These are phyloP conservation scores for Hyposoter dolosus DNA, from an alignment of 2,888 invertebrate genomes.

Conservation along the genomic window DNA sequence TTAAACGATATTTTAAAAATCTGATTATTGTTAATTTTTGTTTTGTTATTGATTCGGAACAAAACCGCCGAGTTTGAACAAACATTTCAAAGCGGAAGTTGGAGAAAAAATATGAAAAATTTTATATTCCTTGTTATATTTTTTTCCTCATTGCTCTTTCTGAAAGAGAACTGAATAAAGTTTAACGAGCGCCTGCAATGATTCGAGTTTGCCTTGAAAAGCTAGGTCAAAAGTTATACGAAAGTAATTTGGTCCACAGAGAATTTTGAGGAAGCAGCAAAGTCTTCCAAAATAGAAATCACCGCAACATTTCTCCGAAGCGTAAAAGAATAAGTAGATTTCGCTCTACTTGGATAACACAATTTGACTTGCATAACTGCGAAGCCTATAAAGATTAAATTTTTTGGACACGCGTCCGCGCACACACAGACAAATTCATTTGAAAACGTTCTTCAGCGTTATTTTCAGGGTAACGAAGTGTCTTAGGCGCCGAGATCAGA, in stretches of 20 bases:
- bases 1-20: no score
- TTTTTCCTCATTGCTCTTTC: neutral
- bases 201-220: slow-evolving; percentile 1
- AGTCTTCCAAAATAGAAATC: slow-evolving; percentile 8
- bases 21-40: no score
- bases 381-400: slow-evolving; percentile 1
- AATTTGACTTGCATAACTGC: neutral
- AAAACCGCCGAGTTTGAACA: no score
- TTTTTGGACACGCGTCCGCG: neutral
- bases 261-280: slow-evolving; percentile 1
- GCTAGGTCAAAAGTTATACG: slow-evolving; percentile 3
- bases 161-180: neutral
- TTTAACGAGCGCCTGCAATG: neutral
- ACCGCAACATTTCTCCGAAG: neutral
- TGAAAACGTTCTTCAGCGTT: neutral
- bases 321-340: slow-evolving; percentile 55
- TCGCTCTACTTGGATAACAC: slow-evolving; percentile 19
- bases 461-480: neutral
- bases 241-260: neutral
- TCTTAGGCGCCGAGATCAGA: neutral
- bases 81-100: no score
- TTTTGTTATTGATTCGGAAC: no score
- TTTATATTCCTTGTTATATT: no score
- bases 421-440: neutral
- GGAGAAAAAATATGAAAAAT: no score